These are phyloP conservation scores for Drosophila ogumai DNA, from an alignment of 1,140 invertebrate species.

Conservation along the genomic window DNA sequence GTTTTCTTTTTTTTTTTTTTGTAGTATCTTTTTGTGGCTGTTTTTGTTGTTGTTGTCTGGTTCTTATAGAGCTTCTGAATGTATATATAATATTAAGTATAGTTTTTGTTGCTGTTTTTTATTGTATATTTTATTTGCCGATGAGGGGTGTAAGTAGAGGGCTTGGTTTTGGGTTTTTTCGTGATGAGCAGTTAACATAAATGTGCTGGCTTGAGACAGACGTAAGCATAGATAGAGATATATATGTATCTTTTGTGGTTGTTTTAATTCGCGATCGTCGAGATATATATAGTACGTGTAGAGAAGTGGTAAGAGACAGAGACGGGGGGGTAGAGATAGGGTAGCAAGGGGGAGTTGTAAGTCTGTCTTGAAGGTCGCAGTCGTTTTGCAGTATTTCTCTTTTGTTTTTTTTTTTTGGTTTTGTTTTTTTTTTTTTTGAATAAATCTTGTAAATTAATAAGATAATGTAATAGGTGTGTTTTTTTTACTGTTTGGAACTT, in stretches of 20 bases:
- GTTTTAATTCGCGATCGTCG: conserved; percentile 52
- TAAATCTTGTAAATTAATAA: conserved; percentile 39
- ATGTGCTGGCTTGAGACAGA: conserved; percentile 66
- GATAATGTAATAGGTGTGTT: conserved; percentile 21
- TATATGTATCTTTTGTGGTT: conserved; percentile 63
- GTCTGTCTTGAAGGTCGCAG: conserved; percentile 57
- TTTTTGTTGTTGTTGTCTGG: conserved; percentile 19
- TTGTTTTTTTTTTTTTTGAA: conserved; percentile 42
- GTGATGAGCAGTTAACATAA: conserved; percentile 67
- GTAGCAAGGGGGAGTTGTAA: conserved; percentile 6
- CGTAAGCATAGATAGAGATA: conserved; percentile 61
- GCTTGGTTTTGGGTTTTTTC: conserved; percentile 26
- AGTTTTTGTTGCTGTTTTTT: neutral
- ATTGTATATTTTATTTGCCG: conserved; percentile 18
- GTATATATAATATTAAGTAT: conserved; percentile 7
- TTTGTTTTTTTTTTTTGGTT: conserved; percentile 35
- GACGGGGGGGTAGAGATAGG: neutral
- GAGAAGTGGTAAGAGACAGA: conserved; percentile 26
- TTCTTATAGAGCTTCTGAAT: conserved; percentile 2
- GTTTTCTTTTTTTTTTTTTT: conserved; percentile 29
- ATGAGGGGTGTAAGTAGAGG: conserved; percentile 17
- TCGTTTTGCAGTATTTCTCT: conserved; percentile 51
- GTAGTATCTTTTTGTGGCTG: conserved; percentile 28
- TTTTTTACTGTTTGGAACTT: conserved; percentile 86
- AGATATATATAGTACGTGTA: conserved; percentile 17